Percentiles rank a stretch among this genome's conserved stretches.
Conservation (phyloP, 2,113 vertebrate genomes). For the Pogona vitticeps region DNA sequence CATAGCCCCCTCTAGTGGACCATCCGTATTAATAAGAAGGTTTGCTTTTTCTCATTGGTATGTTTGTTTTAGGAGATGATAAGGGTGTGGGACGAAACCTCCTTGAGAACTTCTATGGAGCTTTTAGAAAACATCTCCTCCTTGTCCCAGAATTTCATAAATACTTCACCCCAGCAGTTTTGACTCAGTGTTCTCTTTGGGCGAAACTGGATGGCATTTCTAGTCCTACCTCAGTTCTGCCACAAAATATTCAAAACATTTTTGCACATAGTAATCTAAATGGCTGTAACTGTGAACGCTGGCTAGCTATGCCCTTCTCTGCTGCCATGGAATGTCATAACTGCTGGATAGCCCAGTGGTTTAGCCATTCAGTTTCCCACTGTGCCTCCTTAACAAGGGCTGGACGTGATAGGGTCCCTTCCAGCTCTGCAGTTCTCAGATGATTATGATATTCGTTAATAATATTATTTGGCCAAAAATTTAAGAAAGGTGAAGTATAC, state of each 20-base stretch:
- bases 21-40: background rate
- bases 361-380: no score
- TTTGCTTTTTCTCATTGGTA: background rate
- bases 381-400: no score
- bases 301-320: background rate
- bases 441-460: no score
- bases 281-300: background rate
- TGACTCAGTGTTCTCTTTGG: background rate
- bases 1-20: slow-evolving; percentile 19
- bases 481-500: no score
- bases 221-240: background rate
- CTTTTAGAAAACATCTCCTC: background rate
- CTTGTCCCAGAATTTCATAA: background rate
- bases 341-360: no score
- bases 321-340: background rate
- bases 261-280: no score
- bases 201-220: background rate
- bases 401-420: no score
- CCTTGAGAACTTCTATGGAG: background rate
- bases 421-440: no score
- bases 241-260: background rate
- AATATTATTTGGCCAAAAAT: no score
- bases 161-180: background rate
- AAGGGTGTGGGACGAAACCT: background rate
- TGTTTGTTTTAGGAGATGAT: background rate